Conservation (phyloP, 35 echinoderm and acorn worm genomes). For the Holothuria glaberrima region DNA sequence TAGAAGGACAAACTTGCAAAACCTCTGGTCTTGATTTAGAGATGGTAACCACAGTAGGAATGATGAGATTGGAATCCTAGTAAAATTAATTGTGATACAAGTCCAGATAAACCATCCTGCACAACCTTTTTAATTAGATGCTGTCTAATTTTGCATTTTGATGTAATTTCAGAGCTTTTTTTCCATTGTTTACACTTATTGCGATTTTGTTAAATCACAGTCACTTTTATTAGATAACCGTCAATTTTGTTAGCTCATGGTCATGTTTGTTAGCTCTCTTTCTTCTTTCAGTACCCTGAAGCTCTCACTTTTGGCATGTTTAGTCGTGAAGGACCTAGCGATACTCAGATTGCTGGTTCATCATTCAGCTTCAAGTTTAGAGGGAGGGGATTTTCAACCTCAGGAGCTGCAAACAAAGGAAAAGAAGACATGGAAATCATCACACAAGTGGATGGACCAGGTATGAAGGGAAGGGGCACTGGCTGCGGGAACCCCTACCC, state of each 20-base stretch:
- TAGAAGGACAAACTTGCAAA: too few species aligned
- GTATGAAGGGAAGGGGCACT: slow-evolving; percentile 29
- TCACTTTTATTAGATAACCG: background rate
- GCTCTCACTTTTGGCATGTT: slow-evolving; percentile 79
- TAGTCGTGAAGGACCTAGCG: slow-evolving; percentile 80
- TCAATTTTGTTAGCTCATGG: background rate
- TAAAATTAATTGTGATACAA: too few species aligned
- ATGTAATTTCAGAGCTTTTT: too few species aligned
- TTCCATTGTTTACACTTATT: too few species aligned
- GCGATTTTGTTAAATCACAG: too few species aligned
- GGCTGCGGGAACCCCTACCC: too few species aligned
- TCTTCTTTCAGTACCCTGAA: slow-evolving; percentile 67
- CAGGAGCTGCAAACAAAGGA: slow-evolving; percentile 32
- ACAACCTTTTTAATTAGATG: too few species aligned
- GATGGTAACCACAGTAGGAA: too few species aligned
- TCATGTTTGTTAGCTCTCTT: background rate
- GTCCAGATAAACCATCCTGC: too few species aligned
- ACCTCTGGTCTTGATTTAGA: too few species aligned
- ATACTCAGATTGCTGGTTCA: slow-evolving; percentile 64
- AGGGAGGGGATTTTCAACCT: slow-evolving; percentile 70
- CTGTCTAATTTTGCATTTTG: too few species aligned
- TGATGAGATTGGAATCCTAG: too few species aligned
- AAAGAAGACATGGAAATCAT: slow-evolving; percentile 75
- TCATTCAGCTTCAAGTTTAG: slow-evolving; percentile 71
- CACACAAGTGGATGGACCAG: slow-evolving; percentile 83